A percentile compares a stretch with the other conserved stretches of the same genome.
phyloP scores from a whole-genome alignment of 2,888 invertebrate genomes.

The Phengaris arion region DNA sequence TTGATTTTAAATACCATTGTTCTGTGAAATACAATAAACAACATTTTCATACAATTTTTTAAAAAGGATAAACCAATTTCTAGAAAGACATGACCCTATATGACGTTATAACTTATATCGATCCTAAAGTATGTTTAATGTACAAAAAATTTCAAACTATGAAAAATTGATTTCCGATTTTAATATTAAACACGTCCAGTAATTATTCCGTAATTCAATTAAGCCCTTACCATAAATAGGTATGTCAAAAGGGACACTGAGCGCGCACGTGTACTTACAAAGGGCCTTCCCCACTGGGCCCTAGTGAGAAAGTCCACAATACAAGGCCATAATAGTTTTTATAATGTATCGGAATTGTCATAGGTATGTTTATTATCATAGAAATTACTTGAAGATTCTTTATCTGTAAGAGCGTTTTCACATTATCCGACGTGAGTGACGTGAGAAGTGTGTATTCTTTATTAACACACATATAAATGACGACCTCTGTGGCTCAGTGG shows the following conservation, averaged over 20 bases:
- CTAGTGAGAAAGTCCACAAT: conserved; percentile 31
- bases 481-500: no score
- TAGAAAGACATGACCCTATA: no score
- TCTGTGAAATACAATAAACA: no score
- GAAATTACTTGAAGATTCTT: background rate
- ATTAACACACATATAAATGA: no score
- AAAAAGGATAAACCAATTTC: no score
- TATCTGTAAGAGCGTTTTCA: no score
- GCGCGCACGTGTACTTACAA: conserved; percentile 72
- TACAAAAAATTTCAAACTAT: background rate
- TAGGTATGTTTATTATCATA: conserved; percentile 4
- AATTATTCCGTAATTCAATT: conserved; percentile 64
- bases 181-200: conserved; percentile 41
- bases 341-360: conserved; percentile 19
- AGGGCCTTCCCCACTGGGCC: conserved; percentile 69
- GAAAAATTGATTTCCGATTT: background rate
- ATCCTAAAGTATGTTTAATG: no score
- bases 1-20: no score
- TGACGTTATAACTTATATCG: no score
- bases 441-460: no score
- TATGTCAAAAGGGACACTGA: conserved; percentile 70
- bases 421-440: no score
- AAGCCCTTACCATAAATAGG: conserved; percentile 65
- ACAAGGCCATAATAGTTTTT: background rate
- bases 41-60: no score